Percentiles rank a stretch among this genome's conserved stretches.
Evolutionary conservation across 2,797 vertebrate genomes (phyloP).

Genomic region (Crenichthys baileyi): DNA sequence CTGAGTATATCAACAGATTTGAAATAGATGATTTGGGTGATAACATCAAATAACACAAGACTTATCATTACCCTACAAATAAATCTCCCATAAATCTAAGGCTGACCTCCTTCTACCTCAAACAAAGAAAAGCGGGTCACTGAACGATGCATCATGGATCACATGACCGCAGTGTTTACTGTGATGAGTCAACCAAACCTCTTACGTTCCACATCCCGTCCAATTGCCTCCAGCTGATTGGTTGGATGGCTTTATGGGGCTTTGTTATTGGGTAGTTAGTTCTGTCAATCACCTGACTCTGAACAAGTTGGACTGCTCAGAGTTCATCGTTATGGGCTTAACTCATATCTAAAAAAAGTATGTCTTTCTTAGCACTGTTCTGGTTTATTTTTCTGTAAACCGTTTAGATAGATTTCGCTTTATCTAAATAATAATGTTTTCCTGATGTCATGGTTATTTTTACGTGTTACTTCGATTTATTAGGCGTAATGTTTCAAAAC

Average conservation of each 20-base stretch:
- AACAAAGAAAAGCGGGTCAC: conserved; percentile 15
- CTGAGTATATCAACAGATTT: no score
- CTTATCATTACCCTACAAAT: neutral
- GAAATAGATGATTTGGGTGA: no score
- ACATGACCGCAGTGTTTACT: conserved; percentile 73
- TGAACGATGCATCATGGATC: conserved; percentile 37
- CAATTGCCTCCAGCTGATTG: conserved; percentile 34
- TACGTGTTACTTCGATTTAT: neutral
- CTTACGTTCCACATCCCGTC: conserved; percentile 22
- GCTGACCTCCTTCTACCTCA: neutral
- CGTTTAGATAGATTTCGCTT: neutral
- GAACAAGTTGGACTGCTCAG: conserved; percentile 47
- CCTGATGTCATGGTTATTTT: conserved; percentile 22
- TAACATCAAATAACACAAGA: neutral
- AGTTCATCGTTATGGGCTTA: conserved; percentile 62
- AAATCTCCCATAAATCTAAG: neutral
- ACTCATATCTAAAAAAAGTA: conserved; percentile 66
- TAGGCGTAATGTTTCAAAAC: conserved; percentile 15
- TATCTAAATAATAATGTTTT: neutral
- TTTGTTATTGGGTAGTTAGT: conserved; percentile 33
- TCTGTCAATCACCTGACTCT: conserved; percentile 27
- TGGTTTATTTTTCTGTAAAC: neutral
- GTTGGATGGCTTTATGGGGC: neutral
- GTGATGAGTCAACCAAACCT: conserved; percentile 48
- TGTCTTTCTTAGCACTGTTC: conserved; percentile 57